Conservation (phyloP, 2,113 vertebrate species). For the Haplotaxodon microlepis region DNA sequence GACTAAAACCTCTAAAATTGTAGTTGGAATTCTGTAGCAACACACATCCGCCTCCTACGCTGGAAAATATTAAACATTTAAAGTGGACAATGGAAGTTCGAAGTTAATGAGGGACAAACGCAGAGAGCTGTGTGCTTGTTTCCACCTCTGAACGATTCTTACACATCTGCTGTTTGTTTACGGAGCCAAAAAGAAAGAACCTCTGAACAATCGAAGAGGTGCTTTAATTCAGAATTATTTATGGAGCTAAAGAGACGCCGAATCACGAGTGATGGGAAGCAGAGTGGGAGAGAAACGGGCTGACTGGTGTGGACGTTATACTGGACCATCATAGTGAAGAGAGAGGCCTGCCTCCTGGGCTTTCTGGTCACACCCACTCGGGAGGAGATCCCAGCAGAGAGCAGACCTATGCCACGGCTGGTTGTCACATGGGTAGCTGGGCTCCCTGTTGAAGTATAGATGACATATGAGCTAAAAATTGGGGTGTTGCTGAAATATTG, state of each 20-base stretch:
- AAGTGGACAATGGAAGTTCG: neutral
- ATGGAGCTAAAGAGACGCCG: neutral
- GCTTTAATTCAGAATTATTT: neutral
- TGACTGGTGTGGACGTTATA: neutral
- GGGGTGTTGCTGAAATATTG: neutral
- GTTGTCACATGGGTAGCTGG: neutral
- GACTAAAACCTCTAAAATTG: neutral
- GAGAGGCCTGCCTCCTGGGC: neutral
- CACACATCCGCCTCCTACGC: neutral
- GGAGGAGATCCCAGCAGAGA: neutral
- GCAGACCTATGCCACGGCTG: neutral
- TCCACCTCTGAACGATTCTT: neutral
- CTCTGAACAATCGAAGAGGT: rapidly evolving
- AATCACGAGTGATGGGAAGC: neutral
- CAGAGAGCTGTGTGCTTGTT: neutral
- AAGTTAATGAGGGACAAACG: neutral
- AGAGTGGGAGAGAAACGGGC: neutral
- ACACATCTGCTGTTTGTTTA: neutral
- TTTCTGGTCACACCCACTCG: neutral
- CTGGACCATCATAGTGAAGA: neutral
- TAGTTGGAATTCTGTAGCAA: neutral
- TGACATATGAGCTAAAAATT: neutral
- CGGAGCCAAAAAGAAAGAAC: neutral
- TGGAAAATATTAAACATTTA: neutral
- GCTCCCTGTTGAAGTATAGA: neutral